Evolutionary conservation across 2,113 vertebrate species (phyloP).

Genomic region (Bos indicus): DNA sequence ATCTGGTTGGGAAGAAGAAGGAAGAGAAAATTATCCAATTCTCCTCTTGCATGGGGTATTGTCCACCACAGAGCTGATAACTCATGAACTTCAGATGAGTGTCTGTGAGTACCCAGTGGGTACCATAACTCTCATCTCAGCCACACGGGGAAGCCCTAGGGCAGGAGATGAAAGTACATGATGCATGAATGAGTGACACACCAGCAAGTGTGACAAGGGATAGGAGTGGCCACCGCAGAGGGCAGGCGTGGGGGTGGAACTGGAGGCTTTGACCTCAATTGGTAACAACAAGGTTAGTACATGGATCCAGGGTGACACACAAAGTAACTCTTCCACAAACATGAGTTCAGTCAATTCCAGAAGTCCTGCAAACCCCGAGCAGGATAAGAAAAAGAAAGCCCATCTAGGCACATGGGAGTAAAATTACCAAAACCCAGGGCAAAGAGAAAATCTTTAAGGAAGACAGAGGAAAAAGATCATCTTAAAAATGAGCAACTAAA

Average conservation of each 20-base stretch:
- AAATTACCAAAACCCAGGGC: not conserved
- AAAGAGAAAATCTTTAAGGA: not conserved
- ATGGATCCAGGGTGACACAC: not conserved
- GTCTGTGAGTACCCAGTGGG: not conserved
- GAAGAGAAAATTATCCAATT: not conserved
- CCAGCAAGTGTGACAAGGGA: not conserved
- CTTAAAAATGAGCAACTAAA: not conserved
- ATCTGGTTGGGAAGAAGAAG: not conserved
- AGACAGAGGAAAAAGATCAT: not conserved
- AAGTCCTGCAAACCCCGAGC: not conserved
- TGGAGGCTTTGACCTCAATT: not conserved
- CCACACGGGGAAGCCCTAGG: not conserved
- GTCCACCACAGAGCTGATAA: not conserved
- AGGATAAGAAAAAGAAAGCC: not conserved
- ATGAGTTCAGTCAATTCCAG: not conserved
- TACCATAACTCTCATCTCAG: not conserved
- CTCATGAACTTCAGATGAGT: not conserved
- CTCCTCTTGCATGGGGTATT: not conserved
- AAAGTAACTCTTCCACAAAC: not conserved
- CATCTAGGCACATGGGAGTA: not conserved
- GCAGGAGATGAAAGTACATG: not conserved
- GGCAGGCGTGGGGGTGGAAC: not conserved
- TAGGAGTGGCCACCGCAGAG: not conserved
- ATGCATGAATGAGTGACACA: too few relatives aligned
- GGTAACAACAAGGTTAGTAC: not conserved